phyloP scores from a whole-genome alignment of 2,888 invertebrate genomes.

The Microdon myrmicae region DNA sequence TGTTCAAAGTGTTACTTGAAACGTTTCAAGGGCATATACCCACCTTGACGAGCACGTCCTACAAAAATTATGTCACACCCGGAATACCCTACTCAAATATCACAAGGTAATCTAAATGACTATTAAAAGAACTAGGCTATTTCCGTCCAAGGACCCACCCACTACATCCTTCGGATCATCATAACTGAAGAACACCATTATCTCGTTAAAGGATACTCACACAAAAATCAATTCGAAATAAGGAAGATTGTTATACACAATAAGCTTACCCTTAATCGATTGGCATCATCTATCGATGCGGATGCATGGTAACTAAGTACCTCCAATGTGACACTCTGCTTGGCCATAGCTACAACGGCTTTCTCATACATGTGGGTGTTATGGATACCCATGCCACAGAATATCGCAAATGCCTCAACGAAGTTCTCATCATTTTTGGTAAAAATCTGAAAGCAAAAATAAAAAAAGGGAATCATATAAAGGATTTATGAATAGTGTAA shows the following conservation, averaged over 20 bases:
- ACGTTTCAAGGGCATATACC: too few relatives aligned
- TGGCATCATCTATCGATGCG: conserved; percentile 88
- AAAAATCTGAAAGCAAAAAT: conserved; percentile 70
- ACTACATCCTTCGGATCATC: too few relatives aligned
- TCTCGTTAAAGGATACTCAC: too few relatives aligned
- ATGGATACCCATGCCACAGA: conserved; percentile 97
- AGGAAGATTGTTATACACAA: not conserved
- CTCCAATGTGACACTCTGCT: conserved; percentile 94
- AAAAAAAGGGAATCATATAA: not conserved
- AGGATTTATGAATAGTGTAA: not conserved
- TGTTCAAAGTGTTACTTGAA: too few relatives aligned
- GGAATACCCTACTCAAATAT: too few relatives aligned
- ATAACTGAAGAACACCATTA: too few relatives aligned
- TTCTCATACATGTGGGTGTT: conserved; percentile 98
- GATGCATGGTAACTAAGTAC: conserved; percentile 94
- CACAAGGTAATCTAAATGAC: too few relatives aligned
- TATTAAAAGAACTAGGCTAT: too few relatives aligned
- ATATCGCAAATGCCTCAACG: conserved; percentile 96
- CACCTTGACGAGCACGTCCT: too few relatives aligned
- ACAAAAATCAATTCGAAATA: too few relatives aligned
- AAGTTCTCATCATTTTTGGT: conserved; percentile 97
- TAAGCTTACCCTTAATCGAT: conserved; percentile 80
- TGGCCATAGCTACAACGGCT: conserved; percentile 94
- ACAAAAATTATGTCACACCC: too few relatives aligned
- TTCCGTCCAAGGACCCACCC: too few relatives aligned